Base-by-base conservation (phyloP, 2,888 invertebrate genomes). In the Tetragonula carbonaria region DNA sequence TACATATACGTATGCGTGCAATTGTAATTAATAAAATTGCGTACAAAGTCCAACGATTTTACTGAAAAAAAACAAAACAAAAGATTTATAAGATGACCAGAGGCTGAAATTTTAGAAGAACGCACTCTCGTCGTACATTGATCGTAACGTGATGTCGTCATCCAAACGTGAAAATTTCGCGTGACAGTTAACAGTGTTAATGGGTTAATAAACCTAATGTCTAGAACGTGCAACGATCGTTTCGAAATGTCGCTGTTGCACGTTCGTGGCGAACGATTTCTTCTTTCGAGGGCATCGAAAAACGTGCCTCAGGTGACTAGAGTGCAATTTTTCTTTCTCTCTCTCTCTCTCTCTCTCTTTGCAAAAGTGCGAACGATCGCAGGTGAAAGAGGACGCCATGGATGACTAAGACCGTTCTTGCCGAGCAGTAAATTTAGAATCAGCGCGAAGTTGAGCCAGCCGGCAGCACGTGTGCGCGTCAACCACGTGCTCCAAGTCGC, bases 371-470 rank as follows among this genome's bases (percentile, higher is more conserved):
- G 65, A 13, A 80, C 51, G 65, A 76, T 76, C 45, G 73, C 84
- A 83, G 68, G 62, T 80, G 80, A 88, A 89, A 89, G 59, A 80
- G 13, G 72, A 83, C 65, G 80, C 81, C 53, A 28, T 11, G 23
- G 78, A 75, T 63, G 28, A 16, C 65, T 65, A 33, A 65, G 73
- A 73, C 50, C 78, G 45, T 45, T 73, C 62, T 50, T 50, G 28
- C 33, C 23, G 50, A 59, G 50, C 59, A 74, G 50, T 78, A 70
- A 86, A 86, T 74, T 86, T 75, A 80, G 75, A 87, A 78, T 74
- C 70, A 75, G 79, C 75, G 78, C 51, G 59, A 82, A 79, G 72
- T 86, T 55, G 74, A 83, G 67, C 51, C 62, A n/a, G 50, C 33
- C 21, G 63, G n/a, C 76, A 85, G 67, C 82, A 86, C 88, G 86